Base-by-base conservation (phyloP, 1,140 invertebrate genomes). In the Cherax destructor region DNA sequence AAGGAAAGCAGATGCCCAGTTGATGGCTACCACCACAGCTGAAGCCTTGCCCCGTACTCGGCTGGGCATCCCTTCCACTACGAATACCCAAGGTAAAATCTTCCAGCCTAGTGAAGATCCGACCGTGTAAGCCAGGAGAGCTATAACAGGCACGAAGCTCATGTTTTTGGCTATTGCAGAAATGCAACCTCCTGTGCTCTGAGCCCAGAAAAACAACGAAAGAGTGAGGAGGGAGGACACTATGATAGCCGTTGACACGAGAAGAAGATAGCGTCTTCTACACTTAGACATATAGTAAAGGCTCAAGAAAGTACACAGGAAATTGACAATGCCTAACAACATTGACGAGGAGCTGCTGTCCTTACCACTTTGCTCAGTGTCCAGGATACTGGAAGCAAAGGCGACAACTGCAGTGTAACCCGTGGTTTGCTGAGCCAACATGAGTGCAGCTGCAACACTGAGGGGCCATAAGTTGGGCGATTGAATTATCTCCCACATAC, bases 1-100 rank as follows among this genome's bases (percentile, higher is more conserved):
- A 83, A 98, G 94, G 94, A 99, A 99, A 0, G 97, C 98, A 94
- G 96, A 97, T 0, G 96, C 94, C 98, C 98, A 99, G 94, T 98
- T 98, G 93, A 97, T 97, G 18, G 96, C 96, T 0, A 98, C 98
- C 0, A 96, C 97, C 52, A 98, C 94, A 1, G 97, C 97, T 16
- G 97, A 98, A 0, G 98, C 98, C 0, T 96, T 96, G 1, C 98
- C 97, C 79, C 97, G 95, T 76, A 98, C 97, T 94, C 96, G 97
- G 65, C 81, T 85, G 9, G 93, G 93, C 80, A 94, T 92, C 13
- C 93, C 88, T 74, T 94, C 93, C 0, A 89, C 91, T 93, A 97
- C 96, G 95, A 97, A 96, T 95, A 97, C 95, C 96, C 97, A 97
- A 0, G 97, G 97, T 47, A 98, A 96, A 0, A 97, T 97, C 3